Evolutionary conservation across 2,113 vertebrate species (phyloP), one percentile per base, ranked within the genome.

Genomic region (Petrocephalus microphthalmus): DNA sequence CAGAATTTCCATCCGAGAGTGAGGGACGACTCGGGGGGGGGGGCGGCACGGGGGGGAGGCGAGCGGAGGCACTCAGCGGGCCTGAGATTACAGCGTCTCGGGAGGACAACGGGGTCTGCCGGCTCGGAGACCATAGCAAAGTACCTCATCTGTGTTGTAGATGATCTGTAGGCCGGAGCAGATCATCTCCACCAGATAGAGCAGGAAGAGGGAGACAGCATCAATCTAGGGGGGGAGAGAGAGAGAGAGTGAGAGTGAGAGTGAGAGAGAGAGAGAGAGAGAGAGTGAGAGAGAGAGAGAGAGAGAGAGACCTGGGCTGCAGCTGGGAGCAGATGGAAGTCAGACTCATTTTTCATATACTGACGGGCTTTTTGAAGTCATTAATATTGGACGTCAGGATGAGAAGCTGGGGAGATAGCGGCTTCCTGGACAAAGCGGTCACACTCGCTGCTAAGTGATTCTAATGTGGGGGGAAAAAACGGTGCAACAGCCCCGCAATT

Each of bases 121-220:
- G 1, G 49, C 84, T 33, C 5, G 3, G 82, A 15, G 82, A n/a
- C 51, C 19, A 64, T n/a, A 1, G 11, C 54, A 67, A 29, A 19
- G 88, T 97, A 99, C 98, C 98, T 99, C 98, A 89, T 99, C 98
- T 0, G 98, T 99, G 93, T 99, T 99, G 95, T 99, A 99, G 95
- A 99, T 96, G 92, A 99, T 98, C 95, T 99, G 98, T 85, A 99
- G 96, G 52, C 97, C 98, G 0, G 98, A 99, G 91, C 97, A 97
- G 92, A 99, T 99, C 98, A 99, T 99, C 94, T 99, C 98, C 91
- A 99, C 98, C 95, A 99, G 94, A 91, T 99, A 99, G 25, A 99
- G 96, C 49, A 99, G 96, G 92, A 97, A 99, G 25, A 99, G 96
- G 0, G 96, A 99, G 15, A 99, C 92, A 0, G 97, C 95, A 92